These are phyloP conservation scores for Coenonympha glycerion DNA, from an alignment of 2,888 invertebrate species.

Conservation along the genomic window DNA sequence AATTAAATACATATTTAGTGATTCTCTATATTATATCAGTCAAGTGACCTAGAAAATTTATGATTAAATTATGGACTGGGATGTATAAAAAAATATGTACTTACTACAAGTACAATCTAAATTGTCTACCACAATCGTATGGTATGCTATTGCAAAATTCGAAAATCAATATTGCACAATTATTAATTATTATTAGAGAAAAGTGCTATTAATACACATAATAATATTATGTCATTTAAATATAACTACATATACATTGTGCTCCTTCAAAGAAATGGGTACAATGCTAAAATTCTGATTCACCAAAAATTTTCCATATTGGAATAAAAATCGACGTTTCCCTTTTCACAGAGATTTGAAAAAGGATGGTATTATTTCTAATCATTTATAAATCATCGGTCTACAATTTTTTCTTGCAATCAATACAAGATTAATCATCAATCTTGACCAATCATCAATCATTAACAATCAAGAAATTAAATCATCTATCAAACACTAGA, in stretches of 20 bases:
- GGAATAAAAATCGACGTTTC: background rate
- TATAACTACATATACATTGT: background rate
- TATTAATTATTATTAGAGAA: background rate
- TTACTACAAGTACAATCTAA: slow-evolving; percentile 11
- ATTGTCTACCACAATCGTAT: background rate
- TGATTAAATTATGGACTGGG: slow-evolving; percentile 2
- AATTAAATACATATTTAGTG: slow-evolving; percentile 32
- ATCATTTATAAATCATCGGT: background rate
- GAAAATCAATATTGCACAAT: slow-evolving; percentile 25
- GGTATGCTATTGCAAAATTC: slow-evolving; percentile 19
- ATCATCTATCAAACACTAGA: slow-evolving; percentile 9
- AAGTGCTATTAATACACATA: background rate
- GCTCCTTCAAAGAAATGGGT: background rate
- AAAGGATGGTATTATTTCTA: background rate
- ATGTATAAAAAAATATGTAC: slow-evolving; percentile 11
- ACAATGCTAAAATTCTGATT: background rate
- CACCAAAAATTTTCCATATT: background rate
- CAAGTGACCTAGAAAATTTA: slow-evolving; percentile 13
- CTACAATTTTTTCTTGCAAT: background rate
- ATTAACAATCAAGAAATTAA: too few species aligned
- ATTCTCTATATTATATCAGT: slow-evolving; percentile 12
- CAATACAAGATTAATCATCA: slow-evolving; percentile 1
- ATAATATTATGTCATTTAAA: background rate
- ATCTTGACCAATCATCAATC: too few species aligned
- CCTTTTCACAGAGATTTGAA: background rate